Evolutionary conservation across 37 sponge, comb jelly and placozoan species (phyloP), one percentile per base, ranked within the genome.

Genomic region (Spongilla lacustris): DNA sequence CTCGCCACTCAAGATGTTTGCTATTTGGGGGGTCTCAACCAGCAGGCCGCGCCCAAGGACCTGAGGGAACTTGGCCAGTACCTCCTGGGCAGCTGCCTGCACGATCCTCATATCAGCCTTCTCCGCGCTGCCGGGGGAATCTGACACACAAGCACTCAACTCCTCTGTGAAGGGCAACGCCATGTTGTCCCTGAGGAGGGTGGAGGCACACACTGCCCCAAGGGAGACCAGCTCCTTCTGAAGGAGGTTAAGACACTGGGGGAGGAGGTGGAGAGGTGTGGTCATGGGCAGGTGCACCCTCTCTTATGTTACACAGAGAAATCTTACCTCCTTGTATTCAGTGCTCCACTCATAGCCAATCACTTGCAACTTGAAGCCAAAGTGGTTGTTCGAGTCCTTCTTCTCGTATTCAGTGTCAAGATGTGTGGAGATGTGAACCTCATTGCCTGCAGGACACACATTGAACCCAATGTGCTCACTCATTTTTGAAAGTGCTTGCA

Each of bases 381-480:
- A 97, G 36, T 94, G 93, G 49, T 90, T 94, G n/a, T 68, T 74
- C 14, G 82, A 70, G 11, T 97, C 96, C 36, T 91, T 92, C 89
- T 97, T 97, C 75, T 90, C 91, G 50, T 97, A 97, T 66, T 97
- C 98, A 31, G 98, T 94, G 79, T 95, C 98, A 22, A 91, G 89
- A 32, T 89, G 77, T n/a, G 88, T 86, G 23, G 69, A 79, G 76
- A 96, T 82, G 83, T 93, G 91, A 28, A 96, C 85, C 67, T 88
- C 91, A 79, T 96, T 96, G 68, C 95, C 94, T 93, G 75, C 23
- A 48, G 24, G 66, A 37, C 23, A 22, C 27, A 66, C 41, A 69
- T 72, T 12, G 28, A 33, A 21, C 21, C 19, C 58, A 17, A 17
- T 58, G 58, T 41, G 6, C 6, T 41, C n/a, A n/a, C n/a, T n/a